A percentile compares a stretch with the other conserved stretches of the same genome.
Conservation (phyloP, 2,888 invertebrate species). For the Pasiphila rectangulata region DNA sequence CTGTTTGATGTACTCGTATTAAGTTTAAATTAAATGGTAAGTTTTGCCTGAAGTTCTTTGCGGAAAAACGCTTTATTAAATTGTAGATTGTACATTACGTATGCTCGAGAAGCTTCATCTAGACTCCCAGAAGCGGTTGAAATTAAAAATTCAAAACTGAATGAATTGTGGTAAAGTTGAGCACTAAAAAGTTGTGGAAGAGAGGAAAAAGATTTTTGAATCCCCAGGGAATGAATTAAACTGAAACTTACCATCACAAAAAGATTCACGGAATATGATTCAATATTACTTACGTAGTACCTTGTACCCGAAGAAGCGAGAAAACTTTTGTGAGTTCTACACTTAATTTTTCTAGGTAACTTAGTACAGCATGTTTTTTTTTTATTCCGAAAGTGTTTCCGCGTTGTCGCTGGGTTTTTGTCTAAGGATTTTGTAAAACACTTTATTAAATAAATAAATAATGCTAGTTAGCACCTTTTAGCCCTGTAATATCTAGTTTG, state of each 20-base stretch:
- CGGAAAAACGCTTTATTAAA: conserved; percentile 43
- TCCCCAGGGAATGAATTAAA: conserved; percentile 1
- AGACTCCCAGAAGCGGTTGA: conserved; percentile 55
- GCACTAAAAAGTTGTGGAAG: conserved; percentile 2
- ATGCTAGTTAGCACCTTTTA: no score
- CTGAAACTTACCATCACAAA: neutral
- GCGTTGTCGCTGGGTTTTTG: no score
- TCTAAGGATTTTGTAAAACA: no score
- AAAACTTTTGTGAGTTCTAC: neutral
- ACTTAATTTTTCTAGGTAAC: neutral
- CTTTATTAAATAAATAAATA: no score
- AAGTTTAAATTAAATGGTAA: conserved; percentile 27
- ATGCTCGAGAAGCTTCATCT: conserved; percentile 50
- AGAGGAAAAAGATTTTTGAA: conserved; percentile 4
- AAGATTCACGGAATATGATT: neutral
- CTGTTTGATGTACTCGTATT: conserved; percentile 20
- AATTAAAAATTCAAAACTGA: conserved; percentile 58
- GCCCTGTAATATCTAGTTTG: no score
- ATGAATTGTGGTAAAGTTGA: conserved; percentile 45
- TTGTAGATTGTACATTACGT: conserved; percentile 48
- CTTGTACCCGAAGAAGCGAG: neutral
- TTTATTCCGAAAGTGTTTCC: no score
- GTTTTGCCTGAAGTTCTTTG: conserved; percentile 12
- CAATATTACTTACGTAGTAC: neutral
- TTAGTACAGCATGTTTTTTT: no score